phyloP scores from a whole-genome alignment of 2,113 vertebrate species.

The Embiotoca jacksoni region DNA sequence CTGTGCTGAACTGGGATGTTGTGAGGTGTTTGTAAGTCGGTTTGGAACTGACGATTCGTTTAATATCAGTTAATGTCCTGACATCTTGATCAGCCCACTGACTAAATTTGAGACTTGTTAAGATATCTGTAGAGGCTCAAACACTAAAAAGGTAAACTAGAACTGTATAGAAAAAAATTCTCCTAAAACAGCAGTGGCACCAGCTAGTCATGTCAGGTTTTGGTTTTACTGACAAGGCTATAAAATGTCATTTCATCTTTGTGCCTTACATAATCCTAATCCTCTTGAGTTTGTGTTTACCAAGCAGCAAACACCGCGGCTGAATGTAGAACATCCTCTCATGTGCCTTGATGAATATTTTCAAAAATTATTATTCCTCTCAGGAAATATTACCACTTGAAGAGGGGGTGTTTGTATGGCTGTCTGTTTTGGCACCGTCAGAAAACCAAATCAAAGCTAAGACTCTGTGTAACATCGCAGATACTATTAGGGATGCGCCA shows the following conservation, averaged over 20 bases:
- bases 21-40: slow-evolving; percentile 29
- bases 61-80: background rate
- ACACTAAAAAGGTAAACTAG: background rate
- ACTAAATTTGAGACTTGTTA: background rate
- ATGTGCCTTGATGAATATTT: slow-evolving; percentile 43
- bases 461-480: slow-evolving; percentile 3
- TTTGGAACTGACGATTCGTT: slow-evolving; percentile 16
- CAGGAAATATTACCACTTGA: slow-evolving; percentile 19
- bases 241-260: slow-evolving; percentile 47
- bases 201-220: slow-evolving; percentile 1
- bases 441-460: slow-evolving; percentile 21
- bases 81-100: slow-evolving; percentile 2
- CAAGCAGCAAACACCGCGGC: slow-evolving; percentile 31
- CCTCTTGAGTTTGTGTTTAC: slow-evolving; percentile 52
- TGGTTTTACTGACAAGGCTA: slow-evolving; percentile 5
- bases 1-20: slow-evolving; percentile 6
- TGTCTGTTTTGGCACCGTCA: background rate
- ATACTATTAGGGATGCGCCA: background rate
- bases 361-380: slow-evolving; percentile 11
- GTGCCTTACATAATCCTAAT: slow-evolving; percentile 57
- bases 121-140: background rate
- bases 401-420: background rate
- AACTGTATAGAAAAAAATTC: background rate
- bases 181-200: background rate
- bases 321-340: slow-evolving; percentile 40